Evolutionary conservation across 2,797 vertebrate genomes (phyloP).

Genomic region (Etheostoma nigrum): DNA sequence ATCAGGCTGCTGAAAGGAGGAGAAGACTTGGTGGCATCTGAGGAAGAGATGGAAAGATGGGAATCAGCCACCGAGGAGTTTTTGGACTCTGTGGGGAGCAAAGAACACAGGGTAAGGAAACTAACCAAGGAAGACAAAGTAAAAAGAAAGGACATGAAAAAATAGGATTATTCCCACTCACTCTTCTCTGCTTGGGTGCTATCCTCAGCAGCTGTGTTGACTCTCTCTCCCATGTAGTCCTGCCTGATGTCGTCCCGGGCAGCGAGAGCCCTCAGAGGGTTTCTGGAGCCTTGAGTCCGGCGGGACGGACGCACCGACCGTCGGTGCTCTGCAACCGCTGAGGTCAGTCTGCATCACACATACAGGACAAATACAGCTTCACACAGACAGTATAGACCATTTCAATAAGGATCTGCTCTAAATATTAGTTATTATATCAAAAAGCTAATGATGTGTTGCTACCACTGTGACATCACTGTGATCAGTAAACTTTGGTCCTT

Average conservation of each 20-base stretch:
- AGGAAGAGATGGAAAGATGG: slow-evolving; percentile 34
- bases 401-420: neutral
- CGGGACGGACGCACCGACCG: slow-evolving; percentile 85
- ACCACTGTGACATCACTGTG: neutral
- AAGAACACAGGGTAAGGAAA: neutral
- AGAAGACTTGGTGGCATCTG: slow-evolving; percentile 41
- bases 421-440: neutral
- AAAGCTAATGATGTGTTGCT: neutral
- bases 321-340: slow-evolving; percentile 85
- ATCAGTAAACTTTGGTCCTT: neutral
- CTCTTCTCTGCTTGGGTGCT: slow-evolving; percentile 74
- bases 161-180: slow-evolving; percentile 46
- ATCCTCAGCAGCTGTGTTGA: slow-evolving; percentile 70
- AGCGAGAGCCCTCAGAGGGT: slow-evolving; percentile 86
- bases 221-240: slow-evolving; percentile 84
- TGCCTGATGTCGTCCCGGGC: slow-evolving; percentile 85
- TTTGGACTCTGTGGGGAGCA: slow-evolving; percentile 73
- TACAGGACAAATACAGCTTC: neutral
- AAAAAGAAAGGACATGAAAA: neutral
- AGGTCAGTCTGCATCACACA: slow-evolving; percentile 79
- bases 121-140: neutral
- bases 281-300: slow-evolving; percentile 86
- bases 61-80: slow-evolving; percentile 67
- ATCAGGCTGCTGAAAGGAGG: slow-evolving; percentile 82
- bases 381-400: neutral